Conservation (phyloP, 2,888 invertebrate genomes). For the Deroplatys truncata region DNA sequence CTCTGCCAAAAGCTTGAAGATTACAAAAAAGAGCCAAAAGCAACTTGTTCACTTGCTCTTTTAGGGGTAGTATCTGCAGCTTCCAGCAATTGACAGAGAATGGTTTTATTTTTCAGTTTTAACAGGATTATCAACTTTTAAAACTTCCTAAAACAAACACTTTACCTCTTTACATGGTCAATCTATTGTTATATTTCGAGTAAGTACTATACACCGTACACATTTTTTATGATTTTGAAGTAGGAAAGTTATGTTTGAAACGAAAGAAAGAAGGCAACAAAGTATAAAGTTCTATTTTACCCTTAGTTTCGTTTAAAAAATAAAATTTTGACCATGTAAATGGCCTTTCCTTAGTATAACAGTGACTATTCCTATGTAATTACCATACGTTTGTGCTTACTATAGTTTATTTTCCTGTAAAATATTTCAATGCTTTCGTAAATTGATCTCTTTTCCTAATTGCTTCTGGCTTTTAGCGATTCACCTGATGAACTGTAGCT, state of each 20-base stretch:
- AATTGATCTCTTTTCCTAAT: not conserved
- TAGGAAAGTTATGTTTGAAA: not conserved
- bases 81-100: slow-evolving; percentile 66
- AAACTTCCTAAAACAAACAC: slow-evolving; percentile 1
- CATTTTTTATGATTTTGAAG: not conserved
- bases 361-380: not conserved
- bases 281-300: not conserved
- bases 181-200: not conserved
- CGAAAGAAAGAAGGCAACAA: not conserved
- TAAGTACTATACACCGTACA: not conserved
- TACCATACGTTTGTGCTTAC: not conserved
- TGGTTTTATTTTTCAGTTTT: slow-evolving; percentile 47
- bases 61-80: slow-evolving; percentile 34
- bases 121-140: not conserved
- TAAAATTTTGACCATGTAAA: slow-evolving; percentile 11
- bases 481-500: not conserved
- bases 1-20: slow-evolving; percentile 33
- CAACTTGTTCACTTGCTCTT: slow-evolving; percentile 7
- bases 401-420: not conserved
- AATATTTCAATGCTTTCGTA: not conserved
- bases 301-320: not conserved
- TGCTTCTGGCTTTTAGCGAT: not conserved
- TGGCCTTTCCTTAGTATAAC: slow-evolving; percentile 18
- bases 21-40: slow-evolving; percentile 20
- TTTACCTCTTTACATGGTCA: slow-evolving; percentile 15